A percentile compares a stretch with the other conserved stretches of the same genome.
Evolutionary conservation across 2,797 vertebrate genomes (phyloP).

Genomic region (Rhinoraja longicauda): DNA sequence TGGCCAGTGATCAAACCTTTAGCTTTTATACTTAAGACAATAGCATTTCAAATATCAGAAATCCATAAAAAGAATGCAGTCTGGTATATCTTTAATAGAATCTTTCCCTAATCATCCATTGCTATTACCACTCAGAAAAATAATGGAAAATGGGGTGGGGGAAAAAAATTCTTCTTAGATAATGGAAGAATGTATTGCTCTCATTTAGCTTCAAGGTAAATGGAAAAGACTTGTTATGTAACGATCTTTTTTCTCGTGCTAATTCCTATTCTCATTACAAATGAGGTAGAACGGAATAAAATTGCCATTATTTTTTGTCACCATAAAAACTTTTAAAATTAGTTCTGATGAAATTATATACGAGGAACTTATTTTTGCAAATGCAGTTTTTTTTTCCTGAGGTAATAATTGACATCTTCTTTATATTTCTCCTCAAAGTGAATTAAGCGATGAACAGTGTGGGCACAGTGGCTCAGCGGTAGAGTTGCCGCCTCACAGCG

Average conservation of each 20-base stretch:
- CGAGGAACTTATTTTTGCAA: neutral
- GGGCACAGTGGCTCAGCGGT: no score
- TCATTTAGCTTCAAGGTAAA: neutral
- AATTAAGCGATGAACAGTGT: neutral
- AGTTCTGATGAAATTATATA: neutral
- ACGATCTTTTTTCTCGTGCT: neutral
- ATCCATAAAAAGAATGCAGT: neutral
- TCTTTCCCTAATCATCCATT: neutral
- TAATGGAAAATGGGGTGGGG: neutral
- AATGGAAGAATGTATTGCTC: neutral
- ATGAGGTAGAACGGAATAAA: neutral
- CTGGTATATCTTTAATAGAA: neutral
- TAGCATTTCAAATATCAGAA: neutral
- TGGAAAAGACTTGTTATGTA: neutral
- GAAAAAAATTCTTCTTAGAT: neutral
- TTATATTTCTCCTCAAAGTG: neutral
- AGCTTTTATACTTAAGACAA: neutral
- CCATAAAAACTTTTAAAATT: neutral
- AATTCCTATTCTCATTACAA: neutral
- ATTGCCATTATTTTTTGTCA: neutral
- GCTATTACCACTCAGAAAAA: neutral
- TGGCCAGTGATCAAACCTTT: no score
- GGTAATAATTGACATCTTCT: neutral
- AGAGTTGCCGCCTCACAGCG: no score
- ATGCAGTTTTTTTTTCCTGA: neutral